phyloP scores from a whole-genome alignment of 2,113 vertebrate genomes.

The Python bivittatus region DNA sequence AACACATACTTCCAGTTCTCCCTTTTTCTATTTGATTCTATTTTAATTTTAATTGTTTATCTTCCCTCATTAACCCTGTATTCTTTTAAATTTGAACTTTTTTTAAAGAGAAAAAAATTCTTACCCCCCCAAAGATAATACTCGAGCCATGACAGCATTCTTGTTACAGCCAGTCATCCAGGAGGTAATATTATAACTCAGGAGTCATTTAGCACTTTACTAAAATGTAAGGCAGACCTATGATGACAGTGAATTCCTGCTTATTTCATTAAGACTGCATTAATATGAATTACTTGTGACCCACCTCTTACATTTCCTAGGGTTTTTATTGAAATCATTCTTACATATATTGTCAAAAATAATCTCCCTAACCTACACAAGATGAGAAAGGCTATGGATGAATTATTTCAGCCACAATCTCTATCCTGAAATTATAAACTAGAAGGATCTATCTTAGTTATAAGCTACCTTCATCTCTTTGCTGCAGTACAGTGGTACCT shows the following conservation, averaged over 20 bases:
- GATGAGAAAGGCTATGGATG: conserved; percentile 37
- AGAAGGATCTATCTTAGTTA: not conserved
- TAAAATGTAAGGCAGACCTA: not conserved
- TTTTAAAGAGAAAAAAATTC: too few relatives aligned
- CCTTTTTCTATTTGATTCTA: too few relatives aligned
- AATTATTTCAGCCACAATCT: conserved; percentile 36
- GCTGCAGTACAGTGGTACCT: too few relatives aligned
- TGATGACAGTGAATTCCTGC: not conserved
- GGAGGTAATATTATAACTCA: not conserved
- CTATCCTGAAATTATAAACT: conserved; percentile 18
- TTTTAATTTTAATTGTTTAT: too few relatives aligned
- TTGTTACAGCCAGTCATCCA: too few relatives aligned
- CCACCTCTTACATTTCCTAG: not conserved
- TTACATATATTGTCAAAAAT: conserved; percentile 33
- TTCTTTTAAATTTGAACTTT: too few relatives aligned
- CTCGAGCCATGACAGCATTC: not conserved
- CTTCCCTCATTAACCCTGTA: too few relatives aligned
- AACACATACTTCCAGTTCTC: too few relatives aligned
- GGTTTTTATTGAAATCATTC: conserved; percentile 49
- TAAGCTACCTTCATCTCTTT: conserved; percentile 5
- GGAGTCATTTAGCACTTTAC: not conserved
- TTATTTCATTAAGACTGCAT: conserved; percentile 17
- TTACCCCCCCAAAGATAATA: not conserved
- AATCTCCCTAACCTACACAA: conserved; percentile 43
- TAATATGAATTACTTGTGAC: conserved; percentile 41